Evolutionary conservation across 2,113 vertebrate species (phyloP).

Genomic region (Brienomyrus brachyistius): DNA sequence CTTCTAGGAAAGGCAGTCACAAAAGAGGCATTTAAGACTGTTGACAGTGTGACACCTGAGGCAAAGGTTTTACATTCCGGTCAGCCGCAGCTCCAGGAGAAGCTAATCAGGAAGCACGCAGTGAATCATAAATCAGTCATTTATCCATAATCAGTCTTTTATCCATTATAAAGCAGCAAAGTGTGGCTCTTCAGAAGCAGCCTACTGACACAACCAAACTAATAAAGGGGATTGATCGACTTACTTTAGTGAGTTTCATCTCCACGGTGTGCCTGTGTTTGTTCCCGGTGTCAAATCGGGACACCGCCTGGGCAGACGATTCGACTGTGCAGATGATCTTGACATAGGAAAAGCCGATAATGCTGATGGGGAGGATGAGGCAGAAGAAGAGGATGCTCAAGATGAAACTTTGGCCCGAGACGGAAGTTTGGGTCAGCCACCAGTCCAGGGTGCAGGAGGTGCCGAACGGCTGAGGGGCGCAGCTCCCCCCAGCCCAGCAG

Average conservation of each 20-base stretch:
- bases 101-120: neutral
- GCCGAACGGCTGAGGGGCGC: slow-evolving; percentile 87
- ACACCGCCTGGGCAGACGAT: slow-evolving; percentile 79
- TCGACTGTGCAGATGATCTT: slow-evolving; percentile 92
- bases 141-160: neutral
- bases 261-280: slow-evolving; percentile 76
- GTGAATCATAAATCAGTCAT: neutral
- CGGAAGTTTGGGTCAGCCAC: slow-evolving; percentile 83
- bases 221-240: neutral
- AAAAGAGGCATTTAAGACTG: neutral
- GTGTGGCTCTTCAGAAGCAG: neutral
- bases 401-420: slow-evolving; percentile 80
- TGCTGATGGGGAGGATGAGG: slow-evolving; percentile 75
- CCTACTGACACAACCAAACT: neutral
- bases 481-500: slow-evolving; percentile 83
- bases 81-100: neutral
- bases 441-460: slow-evolving; percentile 94
- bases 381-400: slow-evolving; percentile 88
- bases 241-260: slow-evolving; percentile 91
- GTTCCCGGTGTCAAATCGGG: slow-evolving; percentile 76
- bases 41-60: neutral
- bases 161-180: neutral
- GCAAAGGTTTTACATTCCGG: neutral
- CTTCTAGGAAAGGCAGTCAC: neutral
- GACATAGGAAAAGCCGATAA: slow-evolving; percentile 84